phyloP scores from a whole-genome alignment of 2,113 vertebrate species.

The Hyaena hyaena region DNA sequence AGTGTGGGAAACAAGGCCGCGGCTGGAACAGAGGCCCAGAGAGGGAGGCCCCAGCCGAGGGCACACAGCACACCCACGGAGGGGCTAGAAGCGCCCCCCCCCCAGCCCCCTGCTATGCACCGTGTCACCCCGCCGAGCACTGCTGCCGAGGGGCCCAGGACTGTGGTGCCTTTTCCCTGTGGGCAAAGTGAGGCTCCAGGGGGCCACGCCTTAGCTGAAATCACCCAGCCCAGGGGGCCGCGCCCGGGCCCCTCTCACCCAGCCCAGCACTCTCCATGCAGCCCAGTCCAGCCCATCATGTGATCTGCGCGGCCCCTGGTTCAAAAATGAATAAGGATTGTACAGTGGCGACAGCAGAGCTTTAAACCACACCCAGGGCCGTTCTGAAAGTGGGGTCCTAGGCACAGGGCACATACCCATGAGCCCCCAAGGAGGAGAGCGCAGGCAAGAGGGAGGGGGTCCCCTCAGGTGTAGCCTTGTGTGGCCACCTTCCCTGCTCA shows the following conservation, averaged over 20 bases:
- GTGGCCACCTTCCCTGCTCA: background rate
- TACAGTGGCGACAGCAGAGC: background rate
- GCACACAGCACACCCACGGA: background rate
- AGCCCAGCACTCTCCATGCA: accelerated
- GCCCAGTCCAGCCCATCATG: background rate
- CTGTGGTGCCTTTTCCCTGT: background rate
- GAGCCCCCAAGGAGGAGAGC: background rate
- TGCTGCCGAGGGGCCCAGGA: accelerated
- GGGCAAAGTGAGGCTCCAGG: background rate
- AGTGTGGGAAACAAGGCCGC: background rate
- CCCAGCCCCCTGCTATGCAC: background rate
- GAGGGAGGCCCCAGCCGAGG: background rate
- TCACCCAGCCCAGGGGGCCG: accelerated
- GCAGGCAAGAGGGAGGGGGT: background rate
- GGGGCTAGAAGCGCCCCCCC: background rate
- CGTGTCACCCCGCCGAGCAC: background rate
- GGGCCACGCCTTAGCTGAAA: accelerated
- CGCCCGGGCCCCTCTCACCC: background rate
- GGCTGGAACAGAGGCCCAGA: background rate
- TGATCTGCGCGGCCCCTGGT: background rate
- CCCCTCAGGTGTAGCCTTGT: background rate
- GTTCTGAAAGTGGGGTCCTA: background rate
- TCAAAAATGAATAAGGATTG: background rate
- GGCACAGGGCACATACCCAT: background rate
- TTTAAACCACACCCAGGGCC: background rate